Evolutionary conservation across 1,140 invertebrate genomes (phyloP).

Genomic region (Pollicipes pollicipes): DNA sequence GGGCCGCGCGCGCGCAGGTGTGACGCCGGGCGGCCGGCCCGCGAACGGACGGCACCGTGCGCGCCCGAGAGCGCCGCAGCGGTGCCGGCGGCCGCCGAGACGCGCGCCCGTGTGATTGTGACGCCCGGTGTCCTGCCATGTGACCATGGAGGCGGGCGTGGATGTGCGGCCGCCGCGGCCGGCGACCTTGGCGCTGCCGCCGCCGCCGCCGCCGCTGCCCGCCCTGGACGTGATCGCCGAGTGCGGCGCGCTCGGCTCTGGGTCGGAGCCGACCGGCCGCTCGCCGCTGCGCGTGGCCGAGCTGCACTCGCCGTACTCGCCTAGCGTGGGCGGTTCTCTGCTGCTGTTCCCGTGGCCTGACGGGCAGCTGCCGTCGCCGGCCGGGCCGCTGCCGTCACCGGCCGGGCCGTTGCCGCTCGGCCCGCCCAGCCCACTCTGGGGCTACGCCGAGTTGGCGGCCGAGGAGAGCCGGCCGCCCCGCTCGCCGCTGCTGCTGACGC

Average conservation of each 20-base stretch:
- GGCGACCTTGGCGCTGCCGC: neutral
- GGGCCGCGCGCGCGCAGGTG: neutral
- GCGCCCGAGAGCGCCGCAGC: no score
- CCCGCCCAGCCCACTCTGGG: neutral
- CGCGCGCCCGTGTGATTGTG: no score
- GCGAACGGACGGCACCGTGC: no score
- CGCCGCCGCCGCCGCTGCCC: no score
- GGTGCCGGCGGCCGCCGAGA: no score
- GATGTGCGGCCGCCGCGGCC: neutral
- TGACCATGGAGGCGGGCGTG: neutral
- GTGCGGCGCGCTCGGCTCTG: no score
- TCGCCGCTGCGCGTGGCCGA: neutral
- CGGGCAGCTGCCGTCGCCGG: neutral
- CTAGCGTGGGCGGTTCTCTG: neutral
- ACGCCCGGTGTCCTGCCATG: neutral
- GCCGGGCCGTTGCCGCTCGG: neutral
- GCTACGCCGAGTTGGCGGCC: neutral
- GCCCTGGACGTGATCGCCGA: neutral
- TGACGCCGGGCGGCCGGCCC: neutral
- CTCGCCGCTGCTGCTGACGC: neutral
- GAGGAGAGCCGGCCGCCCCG: neutral
- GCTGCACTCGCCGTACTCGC: neutral
- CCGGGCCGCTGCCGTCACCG: no score
- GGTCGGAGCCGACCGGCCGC: no score
- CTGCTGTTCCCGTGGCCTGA: neutral